phyloP scores from a whole-genome alignment of 2,113 vertebrate species.

The Piprites chloris region DNA sequence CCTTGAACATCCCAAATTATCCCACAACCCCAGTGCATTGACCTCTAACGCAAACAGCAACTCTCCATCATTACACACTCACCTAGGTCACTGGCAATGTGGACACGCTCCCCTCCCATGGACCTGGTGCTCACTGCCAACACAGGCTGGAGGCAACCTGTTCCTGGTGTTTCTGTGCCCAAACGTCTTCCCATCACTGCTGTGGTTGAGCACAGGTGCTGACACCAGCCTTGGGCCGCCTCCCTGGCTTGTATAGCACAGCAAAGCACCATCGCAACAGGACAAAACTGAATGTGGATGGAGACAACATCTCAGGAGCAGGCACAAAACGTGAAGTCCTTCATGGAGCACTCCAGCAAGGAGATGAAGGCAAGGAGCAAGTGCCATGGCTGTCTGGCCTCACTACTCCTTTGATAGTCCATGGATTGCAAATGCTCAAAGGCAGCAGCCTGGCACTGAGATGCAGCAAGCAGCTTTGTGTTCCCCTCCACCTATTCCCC shows the following conservation, averaged over 20 bases:
- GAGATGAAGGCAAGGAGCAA: neutral
- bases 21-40: rapidly evolving
- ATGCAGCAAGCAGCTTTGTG: rapidly evolving
- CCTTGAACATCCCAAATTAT: neutral
- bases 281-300: neutral
- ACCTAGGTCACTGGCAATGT: neutral
- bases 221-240: neutral
- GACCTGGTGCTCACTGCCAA: neutral
- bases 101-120: neutral
- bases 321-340: neutral
- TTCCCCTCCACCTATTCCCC: neutral
- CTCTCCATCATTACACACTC: neutral
- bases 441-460: neutral
- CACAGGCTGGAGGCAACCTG: neutral
- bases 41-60: neutral
- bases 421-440: neutral
- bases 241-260: neutral
- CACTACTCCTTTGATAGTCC: neutral
- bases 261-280: rapidly evolving
- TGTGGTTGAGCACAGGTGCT: neutral
- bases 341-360: neutral
- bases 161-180: neutral
- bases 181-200: neutral
- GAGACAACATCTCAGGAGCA: neutral
- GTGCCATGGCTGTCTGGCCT: neutral